Evolutionary conservation across 2,113 vertebrate species (phyloP).

Genomic region (Arenaria interpres): DNA sequence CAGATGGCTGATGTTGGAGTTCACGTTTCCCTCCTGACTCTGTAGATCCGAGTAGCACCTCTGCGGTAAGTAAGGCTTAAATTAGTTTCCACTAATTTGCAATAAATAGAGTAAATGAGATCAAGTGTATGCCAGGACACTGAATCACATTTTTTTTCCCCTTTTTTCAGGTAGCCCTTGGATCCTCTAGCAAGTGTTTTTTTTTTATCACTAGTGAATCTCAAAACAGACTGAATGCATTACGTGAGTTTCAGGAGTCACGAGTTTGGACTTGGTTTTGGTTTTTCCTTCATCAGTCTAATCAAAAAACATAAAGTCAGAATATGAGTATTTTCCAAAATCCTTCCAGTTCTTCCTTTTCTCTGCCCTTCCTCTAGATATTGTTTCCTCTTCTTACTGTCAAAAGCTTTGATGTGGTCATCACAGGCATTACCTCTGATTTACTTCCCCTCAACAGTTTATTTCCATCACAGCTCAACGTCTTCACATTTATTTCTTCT

Average conservation of each 20-base stretch:
- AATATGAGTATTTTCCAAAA: neutral
- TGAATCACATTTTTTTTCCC: fast-evolving
- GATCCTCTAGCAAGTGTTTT: neutral
- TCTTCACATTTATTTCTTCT: neutral
- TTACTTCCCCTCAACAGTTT: neutral
- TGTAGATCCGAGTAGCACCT: neutral
- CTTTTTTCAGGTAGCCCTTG: neutral
- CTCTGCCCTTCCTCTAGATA: neutral
- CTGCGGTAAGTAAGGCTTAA: neutral
- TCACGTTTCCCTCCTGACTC: neutral
- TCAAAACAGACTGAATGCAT: neutral
- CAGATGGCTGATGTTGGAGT: neutral
- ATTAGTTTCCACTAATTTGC: neutral
- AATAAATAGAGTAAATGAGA: neutral
- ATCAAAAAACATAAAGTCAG: neutral
- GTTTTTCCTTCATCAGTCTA: neutral
- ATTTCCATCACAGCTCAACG: neutral
- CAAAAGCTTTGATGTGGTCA: neutral
- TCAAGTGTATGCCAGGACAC: neutral
- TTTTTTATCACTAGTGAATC: neutral
- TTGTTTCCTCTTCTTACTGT: neutral
- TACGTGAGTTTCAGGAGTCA: neutral
- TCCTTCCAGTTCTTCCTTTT: neutral
- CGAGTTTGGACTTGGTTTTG: neutral
- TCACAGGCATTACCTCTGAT: neutral